phyloP scores from a whole-genome alignment of 2,888 invertebrate species.

The Melanostoma mellinum region DNA sequence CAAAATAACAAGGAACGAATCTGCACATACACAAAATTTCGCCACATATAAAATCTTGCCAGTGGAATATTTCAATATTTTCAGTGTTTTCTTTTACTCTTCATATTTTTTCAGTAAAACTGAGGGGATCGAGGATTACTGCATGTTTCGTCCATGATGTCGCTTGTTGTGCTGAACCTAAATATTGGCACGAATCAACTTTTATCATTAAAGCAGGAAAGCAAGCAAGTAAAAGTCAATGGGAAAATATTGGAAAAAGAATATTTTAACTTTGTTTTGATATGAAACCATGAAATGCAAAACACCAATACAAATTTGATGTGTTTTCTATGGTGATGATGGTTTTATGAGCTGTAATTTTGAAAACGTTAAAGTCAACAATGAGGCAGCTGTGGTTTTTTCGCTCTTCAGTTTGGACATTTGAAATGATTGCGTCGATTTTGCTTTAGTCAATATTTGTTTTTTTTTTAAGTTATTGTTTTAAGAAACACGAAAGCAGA shows the following conservation, averaged over 20 bases:
- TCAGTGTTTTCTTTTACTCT: neutral
- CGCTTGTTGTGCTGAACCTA: neutral
- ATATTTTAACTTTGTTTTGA: neutral
- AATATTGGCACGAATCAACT: neutral
- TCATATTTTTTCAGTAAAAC: constrained; percentile 10
- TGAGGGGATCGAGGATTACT: too few relatives aligned
- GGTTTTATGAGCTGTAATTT: neutral
- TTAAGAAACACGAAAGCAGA: too few relatives aligned
- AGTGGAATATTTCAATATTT: too few relatives aligned
- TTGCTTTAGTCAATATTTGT: too few relatives aligned
- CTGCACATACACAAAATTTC: neutral
- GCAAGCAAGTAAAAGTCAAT: neutral
- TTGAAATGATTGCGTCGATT: too few relatives aligned
- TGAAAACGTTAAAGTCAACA: too few relatives aligned
- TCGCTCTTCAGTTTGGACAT: too few relatives aligned
- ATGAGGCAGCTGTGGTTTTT: too few relatives aligned
- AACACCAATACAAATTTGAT: neutral
- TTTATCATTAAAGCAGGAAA: neutral
- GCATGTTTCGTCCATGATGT: too few relatives aligned
- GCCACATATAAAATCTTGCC: neutral
- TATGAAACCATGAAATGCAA: neutral
- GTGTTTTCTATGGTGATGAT: neutral
- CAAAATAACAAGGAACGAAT: neutral
- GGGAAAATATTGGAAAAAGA: neutral
- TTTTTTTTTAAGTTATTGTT: too few relatives aligned